phyloP scores from a whole-genome alignment of 2,797 vertebrate species.

The Periparus ater region DNA sequence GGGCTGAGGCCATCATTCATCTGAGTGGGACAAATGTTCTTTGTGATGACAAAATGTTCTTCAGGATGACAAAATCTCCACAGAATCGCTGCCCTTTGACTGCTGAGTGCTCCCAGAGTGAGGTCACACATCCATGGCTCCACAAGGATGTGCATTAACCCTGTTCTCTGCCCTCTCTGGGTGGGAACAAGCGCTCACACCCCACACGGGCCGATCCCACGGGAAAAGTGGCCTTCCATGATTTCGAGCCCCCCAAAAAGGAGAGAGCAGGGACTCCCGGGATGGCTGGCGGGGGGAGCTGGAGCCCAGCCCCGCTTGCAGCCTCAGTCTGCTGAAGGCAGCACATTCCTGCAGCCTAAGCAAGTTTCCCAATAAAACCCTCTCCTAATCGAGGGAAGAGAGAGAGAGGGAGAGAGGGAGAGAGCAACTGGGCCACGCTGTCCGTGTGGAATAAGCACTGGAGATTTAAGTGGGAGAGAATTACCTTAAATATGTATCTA shows the following conservation, averaged over 20 bases:
- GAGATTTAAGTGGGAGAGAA: slow-evolving; percentile 64
- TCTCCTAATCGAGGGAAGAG: slow-evolving; percentile 54
- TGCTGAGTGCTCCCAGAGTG: not conserved
- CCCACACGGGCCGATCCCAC: rapidly evolving
- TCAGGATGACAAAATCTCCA: not conserved
- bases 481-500: slow-evolving; percentile 61
- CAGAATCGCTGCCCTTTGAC: not conserved
- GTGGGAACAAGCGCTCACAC: not conserved
- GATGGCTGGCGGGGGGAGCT: not conserved
- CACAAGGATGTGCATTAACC: not conserved
- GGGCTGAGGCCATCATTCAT: not conserved
- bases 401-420: not conserved
- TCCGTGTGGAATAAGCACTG: slow-evolving; percentile 35
- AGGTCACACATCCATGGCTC: not conserved
- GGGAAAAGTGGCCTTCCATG: rapidly evolving
- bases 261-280: not conserved
- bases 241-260: not conserved
- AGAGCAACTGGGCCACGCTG: not conserved
- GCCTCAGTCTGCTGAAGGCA: slow-evolving; percentile 49
- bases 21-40: not conserved
- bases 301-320: slow-evolving; percentile 12
- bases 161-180: not conserved
- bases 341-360: slow-evolving; percentile 63
- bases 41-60: not conserved
- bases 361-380: slow-evolving; percentile 69